Evolutionary conservation across 2,888 invertebrate genomes (phyloP).

Genomic region (Tetheella fluctuosa): DNA sequence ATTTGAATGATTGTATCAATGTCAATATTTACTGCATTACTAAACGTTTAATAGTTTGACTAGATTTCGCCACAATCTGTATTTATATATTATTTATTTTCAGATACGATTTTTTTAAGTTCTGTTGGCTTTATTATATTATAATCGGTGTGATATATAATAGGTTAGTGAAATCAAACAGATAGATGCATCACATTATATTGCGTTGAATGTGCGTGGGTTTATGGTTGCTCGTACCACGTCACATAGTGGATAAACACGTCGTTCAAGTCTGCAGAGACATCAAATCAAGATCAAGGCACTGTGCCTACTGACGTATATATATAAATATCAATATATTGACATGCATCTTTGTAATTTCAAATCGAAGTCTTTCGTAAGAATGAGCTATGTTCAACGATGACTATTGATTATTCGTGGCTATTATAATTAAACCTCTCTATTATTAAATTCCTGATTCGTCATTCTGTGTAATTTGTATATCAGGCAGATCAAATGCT

Average conservation of each 20-base stretch:
- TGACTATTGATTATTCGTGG: not conserved
- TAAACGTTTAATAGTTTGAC: not conserved
- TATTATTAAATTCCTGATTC: conserved; percentile 27
- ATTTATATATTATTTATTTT: too few species aligned
- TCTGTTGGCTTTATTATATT: not conserved
- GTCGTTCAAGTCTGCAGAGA: conserved; percentile 12
- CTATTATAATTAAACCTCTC: conserved; percentile 16
- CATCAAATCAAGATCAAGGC: conserved; percentile 11
- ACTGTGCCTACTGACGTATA: not conserved
- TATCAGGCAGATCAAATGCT: conserved; percentile 29
- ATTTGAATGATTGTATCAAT: not conserved
- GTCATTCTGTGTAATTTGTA: conserved; percentile 35
- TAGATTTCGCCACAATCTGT: not conserved
- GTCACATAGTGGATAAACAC: conserved; percentile 12
- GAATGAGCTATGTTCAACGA: conserved; percentile 1
- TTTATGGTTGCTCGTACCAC: conserved; percentile 22
- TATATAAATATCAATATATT: not conserved
- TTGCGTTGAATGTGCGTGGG: conserved; percentile 54
- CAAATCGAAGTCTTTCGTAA: conserved; percentile 1
- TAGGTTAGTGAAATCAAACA: conserved; percentile 40
- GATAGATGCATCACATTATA: conserved; percentile 23
- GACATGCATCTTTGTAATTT: not conserved
- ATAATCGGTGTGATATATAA: conserved; percentile 33
- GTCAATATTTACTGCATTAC: too few species aligned
- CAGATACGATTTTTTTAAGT: too few species aligned